A percentile compares a stretch with the other conserved stretches of the same genome.
These are phyloP conservation scores for Eupelmus urozonus DNA, from an alignment of 2,888 invertebrate species.

Conservation along the genomic window DNA sequence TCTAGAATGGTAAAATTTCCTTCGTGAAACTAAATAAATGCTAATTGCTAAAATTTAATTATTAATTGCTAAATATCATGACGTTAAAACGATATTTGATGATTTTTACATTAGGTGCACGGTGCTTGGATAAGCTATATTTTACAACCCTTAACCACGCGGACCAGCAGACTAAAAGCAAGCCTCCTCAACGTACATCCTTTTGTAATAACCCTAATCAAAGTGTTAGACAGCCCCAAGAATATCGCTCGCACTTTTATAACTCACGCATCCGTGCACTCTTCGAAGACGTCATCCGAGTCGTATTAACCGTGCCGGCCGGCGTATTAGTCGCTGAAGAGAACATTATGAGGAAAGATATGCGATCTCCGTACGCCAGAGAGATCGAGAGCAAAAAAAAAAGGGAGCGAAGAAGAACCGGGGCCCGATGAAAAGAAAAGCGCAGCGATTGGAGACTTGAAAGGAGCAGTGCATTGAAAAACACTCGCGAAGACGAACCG, in stretches of 20 bases:
- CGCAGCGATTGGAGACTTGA: slow-evolving; percentile 62
- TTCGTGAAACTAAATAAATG: no score
- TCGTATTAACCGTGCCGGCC: slow-evolving; percentile 2
- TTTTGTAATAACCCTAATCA: slow-evolving; percentile 48
- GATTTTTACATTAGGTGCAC: no score
- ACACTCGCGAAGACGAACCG: slow-evolving; percentile 56
- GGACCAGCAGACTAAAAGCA: no score
- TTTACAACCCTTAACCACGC: no score
- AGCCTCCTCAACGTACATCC: no score
- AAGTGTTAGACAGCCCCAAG: slow-evolving; percentile 40
- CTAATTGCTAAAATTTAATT: no score
- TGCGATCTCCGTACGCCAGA: slow-evolving; percentile 36
- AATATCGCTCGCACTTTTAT: background rate
- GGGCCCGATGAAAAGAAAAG: slow-evolving; percentile 47
- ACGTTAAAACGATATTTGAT: no score
- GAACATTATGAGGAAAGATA: slow-evolving; percentile 46
- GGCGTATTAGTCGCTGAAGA: slow-evolving; percentile 20
- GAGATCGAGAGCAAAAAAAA: background rate
- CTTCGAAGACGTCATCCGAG: background rate
- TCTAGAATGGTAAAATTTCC: no score
- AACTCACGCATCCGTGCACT: slow-evolving; percentile 29
- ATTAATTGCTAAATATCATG: no score
- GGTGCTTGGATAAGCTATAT: no score
- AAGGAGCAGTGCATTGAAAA: slow-evolving; percentile 69
- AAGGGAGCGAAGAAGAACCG: slow-evolving; percentile 9